Evolutionary conservation across 1,140 invertebrate genomes (phyloP), one percentile per base, ranked within the genome.

Genomic region (Idris sp.): DNA sequence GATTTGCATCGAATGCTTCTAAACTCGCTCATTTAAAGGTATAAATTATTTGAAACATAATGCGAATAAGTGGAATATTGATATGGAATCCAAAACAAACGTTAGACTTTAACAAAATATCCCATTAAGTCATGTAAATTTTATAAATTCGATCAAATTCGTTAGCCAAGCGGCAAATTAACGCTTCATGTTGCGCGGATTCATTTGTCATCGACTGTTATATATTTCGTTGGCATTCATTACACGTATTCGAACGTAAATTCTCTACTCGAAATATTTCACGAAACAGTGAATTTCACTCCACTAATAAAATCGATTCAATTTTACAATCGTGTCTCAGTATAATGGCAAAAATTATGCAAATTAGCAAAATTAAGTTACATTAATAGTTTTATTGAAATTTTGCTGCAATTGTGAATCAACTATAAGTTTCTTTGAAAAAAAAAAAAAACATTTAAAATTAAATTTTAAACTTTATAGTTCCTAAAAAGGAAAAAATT

Each of bases 161-260:
- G 68, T 72, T 56, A 62, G 58, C 38, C 48, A 62, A 33, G 67
- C 56, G 43, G 41, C 40, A 64, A 72, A 72, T 56, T 56, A 62
- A 62, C 51, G 68, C 35, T 58, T 51, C 68, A n/a, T 48, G 56
- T 48, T 71, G 28, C 38, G 28, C 41, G 51, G 26, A 64, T 72
- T 62, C 58, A 72, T 62, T 62, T 58, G 68, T 59, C 53, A 59
- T 44, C 36, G 38, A 61, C 53, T 61, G 54, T 54, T 74, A 74
- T 65, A n/a, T n/a, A 74, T 74, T 61, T 48, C 16, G 33, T 58
- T 53, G 46, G 46, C 35, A 74, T 74, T 59, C 61, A 74, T 74
- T 74, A 67, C 69, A 74, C 54, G 69, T 59, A 74, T 46, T 14
- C 54, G 40, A 58, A 73, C 59, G 40, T 54, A 61, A 65, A 74